phyloP scores from a whole-genome alignment of 2,888 invertebrate species.

The Brachyopa scutellaris region DNA sequence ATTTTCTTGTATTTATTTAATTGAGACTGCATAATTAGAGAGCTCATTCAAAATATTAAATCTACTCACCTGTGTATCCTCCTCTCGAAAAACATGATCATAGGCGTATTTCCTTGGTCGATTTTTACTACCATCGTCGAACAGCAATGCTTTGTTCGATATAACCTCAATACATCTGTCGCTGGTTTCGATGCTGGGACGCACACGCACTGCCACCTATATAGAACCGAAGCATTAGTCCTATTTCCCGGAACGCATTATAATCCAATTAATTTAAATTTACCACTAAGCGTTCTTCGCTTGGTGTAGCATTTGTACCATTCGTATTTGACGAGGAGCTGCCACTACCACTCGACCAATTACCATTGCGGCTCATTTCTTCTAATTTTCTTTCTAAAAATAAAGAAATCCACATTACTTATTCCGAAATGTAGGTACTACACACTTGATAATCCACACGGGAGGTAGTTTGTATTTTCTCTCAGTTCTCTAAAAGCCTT shows the following conservation, averaged over 20 bases:
- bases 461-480: too few species aligned
- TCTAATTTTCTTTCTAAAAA: conserved; percentile 28
- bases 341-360: conserved; percentile 80
- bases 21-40: too few species aligned
- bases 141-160: conserved; percentile 80
- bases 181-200: conserved; percentile 91
- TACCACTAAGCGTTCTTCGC: conserved; percentile 81
- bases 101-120: conserved; percentile 93
- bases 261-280: conserved; percentile 41
- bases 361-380: conserved; percentile 74
- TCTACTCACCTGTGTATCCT: conserved; percentile 90
- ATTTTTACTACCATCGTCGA: conserved; percentile 83
- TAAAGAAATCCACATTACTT: conserved; percentile 23
- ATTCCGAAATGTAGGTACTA: neutral
- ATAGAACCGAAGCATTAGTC: conserved; percentile 2
- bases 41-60: too few species aligned
- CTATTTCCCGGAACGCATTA: neutral
- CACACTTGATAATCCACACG: too few species aligned
- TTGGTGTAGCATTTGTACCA: conserved; percentile 76
- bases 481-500: neutral
- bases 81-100: conserved; percentile 94
- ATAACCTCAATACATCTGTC: conserved; percentile 81
- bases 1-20: too few species aligned
- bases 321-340: conserved; percentile 76
- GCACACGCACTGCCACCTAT: conserved; percentile 93